Base-by-base conservation (phyloP, 2,797 vertebrate genomes). In the Malurus leucopterus region DNA sequence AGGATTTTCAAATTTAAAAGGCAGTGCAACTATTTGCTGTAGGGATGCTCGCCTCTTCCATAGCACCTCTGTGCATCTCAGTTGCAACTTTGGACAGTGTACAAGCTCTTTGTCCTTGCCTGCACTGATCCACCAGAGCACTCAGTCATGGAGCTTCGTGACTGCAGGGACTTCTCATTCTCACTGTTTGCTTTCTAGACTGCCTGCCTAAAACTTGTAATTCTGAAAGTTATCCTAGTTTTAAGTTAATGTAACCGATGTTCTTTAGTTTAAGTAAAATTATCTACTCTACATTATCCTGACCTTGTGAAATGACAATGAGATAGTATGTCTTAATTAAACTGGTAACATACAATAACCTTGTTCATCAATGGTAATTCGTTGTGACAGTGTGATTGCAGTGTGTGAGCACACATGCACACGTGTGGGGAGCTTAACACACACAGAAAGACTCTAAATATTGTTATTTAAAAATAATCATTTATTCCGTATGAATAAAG, bases 331-430 rank as follows among this genome's bases (percentile, higher is more conserved):
- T 16, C 29, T 67, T 72, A 68, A 71, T 30, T 65, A 54, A 84
- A 73, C 29, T 22, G 16, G 4, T 27, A 69, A 61, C 44, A 47
- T 27, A 27, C 20, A 59, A 6, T 32, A 63, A 63, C 8, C 4
- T 47, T 55, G 21, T 22, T 78, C 17, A n/a, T 84, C 69, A 54
- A 46, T 8, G 18, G 50, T 32, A 20, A 26, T 46, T 72, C 44
- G 20, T 62, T 65, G n/a, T 2, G 38, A 36, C 46, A 84, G 32
- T 10, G 41, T 22, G 24, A 69, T 5, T 51, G 23, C 43, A 74
- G 9, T 24, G 4, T 29, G 19, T 20, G 6, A 8, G 13, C 3
- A 9, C 0, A 0, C 3, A 1, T 0, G 2, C 21, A 36, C 2
- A 5, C 2, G 2, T 8, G 12, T 3, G 0, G 11, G 2, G 2